phyloP scores from a whole-genome alignment of 2,888 invertebrate genomes.

The Cremastinae sp. region DNA sequence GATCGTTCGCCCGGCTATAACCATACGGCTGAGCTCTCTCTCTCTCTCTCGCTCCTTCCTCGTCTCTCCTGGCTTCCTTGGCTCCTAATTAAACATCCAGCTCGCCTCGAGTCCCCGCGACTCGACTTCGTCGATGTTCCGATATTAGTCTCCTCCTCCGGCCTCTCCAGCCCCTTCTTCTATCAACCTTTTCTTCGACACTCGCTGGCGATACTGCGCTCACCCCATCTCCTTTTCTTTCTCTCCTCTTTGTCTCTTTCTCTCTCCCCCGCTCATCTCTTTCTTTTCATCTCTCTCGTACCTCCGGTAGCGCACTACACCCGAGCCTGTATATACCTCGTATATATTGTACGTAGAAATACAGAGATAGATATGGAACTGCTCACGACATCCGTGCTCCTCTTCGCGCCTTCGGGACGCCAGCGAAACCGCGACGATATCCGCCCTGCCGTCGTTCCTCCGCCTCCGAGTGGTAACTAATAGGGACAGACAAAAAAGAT shows the following conservation, averaged over 20 bases:
- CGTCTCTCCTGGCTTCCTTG: constrained; percentile 57
- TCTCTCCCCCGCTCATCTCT: constrained; percentile 19
- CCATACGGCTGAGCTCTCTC: constrained; percentile 7
- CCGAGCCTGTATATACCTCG: constrained; percentile 5
- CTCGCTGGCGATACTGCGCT: constrained; percentile 56
- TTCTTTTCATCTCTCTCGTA: constrained; percentile 21
- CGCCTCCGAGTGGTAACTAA: constrained; percentile 25
- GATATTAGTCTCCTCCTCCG: constrained; percentile 77
- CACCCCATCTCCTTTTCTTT: constrained; percentile 55
- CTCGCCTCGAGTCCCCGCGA: constrained; percentile 74
- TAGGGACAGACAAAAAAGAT: neutral
- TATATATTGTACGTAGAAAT: constrained; percentile 7
- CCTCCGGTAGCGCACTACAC: constrained; percentile 16
- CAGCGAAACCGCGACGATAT: constrained; percentile 36
- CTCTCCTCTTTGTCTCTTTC: constrained; percentile 22
- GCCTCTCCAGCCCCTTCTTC: constrained; percentile 38
- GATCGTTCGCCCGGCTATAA: constrained; percentile 49
- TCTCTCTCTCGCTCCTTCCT: constrained; percentile 7
- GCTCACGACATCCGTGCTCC: constrained; percentile 56
- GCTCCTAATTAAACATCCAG: constrained; percentile 80
- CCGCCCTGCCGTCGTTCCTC: constrained; percentile 29
- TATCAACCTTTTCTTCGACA: constrained; percentile 65
- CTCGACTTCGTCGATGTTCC: constrained; percentile 79
- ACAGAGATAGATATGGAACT: constrained; percentile 36
- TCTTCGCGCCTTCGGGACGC: constrained; percentile 61